phyloP scores from a whole-genome alignment of 1,140 invertebrate species.

The Zaprionus ornatus region DNA sequence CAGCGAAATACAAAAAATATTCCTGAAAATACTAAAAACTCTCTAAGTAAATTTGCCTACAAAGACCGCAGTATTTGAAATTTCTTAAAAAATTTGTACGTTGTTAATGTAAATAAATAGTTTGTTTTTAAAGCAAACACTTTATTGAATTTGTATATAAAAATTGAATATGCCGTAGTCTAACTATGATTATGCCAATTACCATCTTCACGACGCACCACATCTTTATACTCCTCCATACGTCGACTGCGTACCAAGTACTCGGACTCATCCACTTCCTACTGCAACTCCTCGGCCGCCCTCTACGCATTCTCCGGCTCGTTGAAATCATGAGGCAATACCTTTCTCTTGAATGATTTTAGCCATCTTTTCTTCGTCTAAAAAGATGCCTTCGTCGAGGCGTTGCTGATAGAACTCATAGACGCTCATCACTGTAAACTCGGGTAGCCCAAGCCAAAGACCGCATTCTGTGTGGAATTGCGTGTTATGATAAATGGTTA shows the following conservation, averaged over 20 bases:
- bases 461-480: constrained; percentile 94
- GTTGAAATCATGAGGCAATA: constrained; percentile 85
- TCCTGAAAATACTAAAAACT: too few relatives aligned
- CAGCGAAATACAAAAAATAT: neutral
- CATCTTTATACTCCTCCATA: constrained; percentile 97
- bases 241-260: constrained; percentile 87
- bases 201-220: constrained; percentile 93
- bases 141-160: constrained; percentile 27
- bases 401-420: constrained; percentile 98
- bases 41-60: neutral
- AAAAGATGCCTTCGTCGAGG: constrained; percentile 90
- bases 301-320: constrained; percentile 87
- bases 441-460: constrained; percentile 97
- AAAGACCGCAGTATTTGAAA: neutral
- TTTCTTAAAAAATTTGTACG: neutral
- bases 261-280: constrained; percentile 90
- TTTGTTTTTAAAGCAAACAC: neutral
- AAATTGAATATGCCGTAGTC: constrained; percentile 36
- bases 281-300: constrained; percentile 86
- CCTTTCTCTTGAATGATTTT: constrained; percentile 74
- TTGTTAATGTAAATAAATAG: neutral
- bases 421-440: constrained; percentile 94
- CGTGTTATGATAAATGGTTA: constrained; percentile 97
- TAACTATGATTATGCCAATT: constrained; percentile 94
- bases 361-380: constrained; percentile 76